Evolutionary conservation across 2,113 vertebrate species (phyloP).

Genomic region (Peromyscus maniculatus): DNA sequence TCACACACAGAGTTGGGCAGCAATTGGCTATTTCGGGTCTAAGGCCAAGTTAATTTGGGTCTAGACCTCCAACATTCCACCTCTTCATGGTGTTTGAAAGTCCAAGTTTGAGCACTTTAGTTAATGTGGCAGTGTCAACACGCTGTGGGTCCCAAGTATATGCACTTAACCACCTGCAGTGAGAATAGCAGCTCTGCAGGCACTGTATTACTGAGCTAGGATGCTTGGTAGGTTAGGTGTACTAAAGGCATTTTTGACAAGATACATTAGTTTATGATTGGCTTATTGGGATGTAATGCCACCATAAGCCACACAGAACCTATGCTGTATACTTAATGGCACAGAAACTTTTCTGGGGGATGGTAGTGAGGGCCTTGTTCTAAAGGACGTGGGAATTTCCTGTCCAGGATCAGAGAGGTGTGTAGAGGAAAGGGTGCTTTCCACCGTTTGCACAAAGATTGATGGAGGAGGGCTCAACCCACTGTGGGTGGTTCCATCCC

Average conservation of each 20-base stretch:
- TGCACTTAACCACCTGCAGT: no score
- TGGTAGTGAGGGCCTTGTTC: not conserved
- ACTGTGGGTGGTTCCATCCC: not conserved
- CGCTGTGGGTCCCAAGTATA: not conserved
- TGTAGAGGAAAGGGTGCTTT: not conserved
- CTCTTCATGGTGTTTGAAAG: not conserved
- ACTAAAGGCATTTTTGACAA: not conserved
- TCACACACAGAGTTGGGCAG: not conserved
- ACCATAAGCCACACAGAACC: not conserved
- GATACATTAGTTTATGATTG: not conserved
- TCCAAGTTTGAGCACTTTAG: no score
- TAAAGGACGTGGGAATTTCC: slow-evolving; percentile 8
- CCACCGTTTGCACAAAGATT: not conserved
- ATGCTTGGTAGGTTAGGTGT: not conserved
- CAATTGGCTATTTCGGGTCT: not conserved
- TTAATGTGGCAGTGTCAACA: no score
- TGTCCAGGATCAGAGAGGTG: not conserved
- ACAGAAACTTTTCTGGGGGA: not conserved
- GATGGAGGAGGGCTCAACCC: not conserved
- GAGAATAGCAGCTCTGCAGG: not conserved
- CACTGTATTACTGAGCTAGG: not conserved
- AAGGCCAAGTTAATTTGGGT: not conserved
- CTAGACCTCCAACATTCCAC: not conserved
- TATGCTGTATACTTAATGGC: not conserved
- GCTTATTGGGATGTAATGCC: not conserved